These are phyloP conservation scores for Halcyon smyrnensis DNA, from an alignment of 2,797 vertebrate genomes.

Conservation along the genomic window DNA sequence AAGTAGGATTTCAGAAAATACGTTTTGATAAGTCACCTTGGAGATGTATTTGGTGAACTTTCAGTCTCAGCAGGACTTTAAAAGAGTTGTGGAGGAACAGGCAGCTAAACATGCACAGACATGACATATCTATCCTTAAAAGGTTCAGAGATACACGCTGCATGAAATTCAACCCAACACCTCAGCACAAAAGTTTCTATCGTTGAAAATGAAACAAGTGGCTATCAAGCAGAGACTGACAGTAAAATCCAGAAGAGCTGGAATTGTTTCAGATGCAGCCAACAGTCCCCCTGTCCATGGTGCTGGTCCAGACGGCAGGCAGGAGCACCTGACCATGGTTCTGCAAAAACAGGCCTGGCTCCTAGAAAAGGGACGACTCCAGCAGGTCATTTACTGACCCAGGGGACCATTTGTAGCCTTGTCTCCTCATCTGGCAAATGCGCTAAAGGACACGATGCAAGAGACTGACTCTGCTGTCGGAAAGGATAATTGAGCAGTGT, in stretches of 20 bases:
- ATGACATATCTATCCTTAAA: neutral
- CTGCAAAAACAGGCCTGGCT: neutral
- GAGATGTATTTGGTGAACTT: neutral
- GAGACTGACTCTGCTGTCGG: neutral
- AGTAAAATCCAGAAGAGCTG: neutral
- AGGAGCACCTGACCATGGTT: neutral
- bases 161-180: neutral
- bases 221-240: neutral
- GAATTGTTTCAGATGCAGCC: neutral
- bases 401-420: neutral
- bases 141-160: neutral
- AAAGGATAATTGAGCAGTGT: neutral
- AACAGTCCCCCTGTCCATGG: neutral
- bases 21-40: neutral
- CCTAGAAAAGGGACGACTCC: rapidly evolving
- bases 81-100: neutral
- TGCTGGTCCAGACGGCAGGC: neutral
- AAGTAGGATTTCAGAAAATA: neutral
- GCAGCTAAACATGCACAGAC: neutral
- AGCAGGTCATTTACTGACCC: neutral
- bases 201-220: neutral
- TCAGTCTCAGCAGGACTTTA: neutral
- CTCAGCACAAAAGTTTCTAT: neutral
- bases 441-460: neutral
- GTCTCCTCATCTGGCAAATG: neutral